phyloP scores from a whole-genome alignment of 2,888 invertebrate species.

The Apoda limacodes region DNA sequence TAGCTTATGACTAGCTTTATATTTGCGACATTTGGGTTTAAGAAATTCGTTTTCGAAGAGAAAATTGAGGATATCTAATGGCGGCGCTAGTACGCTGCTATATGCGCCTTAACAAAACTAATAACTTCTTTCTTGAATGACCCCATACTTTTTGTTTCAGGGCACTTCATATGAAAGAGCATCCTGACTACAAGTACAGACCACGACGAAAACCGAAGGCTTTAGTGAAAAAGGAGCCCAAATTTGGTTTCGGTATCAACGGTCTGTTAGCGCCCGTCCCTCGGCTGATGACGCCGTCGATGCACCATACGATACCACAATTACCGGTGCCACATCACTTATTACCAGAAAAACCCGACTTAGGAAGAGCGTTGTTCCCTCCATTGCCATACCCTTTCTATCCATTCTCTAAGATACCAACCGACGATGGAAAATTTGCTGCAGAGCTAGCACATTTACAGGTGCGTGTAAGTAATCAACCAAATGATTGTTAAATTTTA shows the following conservation, averaged over 20 bases:
- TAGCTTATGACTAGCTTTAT: no score
- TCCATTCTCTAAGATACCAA: conserved; percentile 71
- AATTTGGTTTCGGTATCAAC: conserved; percentile 77
- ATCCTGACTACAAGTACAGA: conserved; percentile 92
- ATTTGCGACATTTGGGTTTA: no score
- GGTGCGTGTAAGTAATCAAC: no score
- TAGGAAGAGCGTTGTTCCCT: conserved; percentile 76
- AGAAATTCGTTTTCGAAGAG: no score
- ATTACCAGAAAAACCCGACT: conserved; percentile 71
- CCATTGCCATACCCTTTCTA: conserved; percentile 79
- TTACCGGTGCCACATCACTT: conserved; percentile 61
- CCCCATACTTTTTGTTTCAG: conserved; percentile 58
- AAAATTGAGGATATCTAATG: no score
- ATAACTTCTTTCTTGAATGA: not conserved
- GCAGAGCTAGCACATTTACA: conserved; percentile 77
- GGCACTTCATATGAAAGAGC: conserved; percentile 93
- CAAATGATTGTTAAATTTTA: no score
- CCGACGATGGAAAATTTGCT: conserved; percentile 70
- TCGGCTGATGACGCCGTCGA: conserved; percentile 50
- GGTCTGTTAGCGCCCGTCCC: conserved; percentile 73
- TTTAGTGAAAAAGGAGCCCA: conserved; percentile 82
- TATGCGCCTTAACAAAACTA: no score
- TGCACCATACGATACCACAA: conserved; percentile 56
- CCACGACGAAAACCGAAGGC: conserved; percentile 90
- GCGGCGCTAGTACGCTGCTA: no score